These are phyloP conservation scores for Patiria miniata DNA, from an alignment of 35 echinoderm and acorn worm genomes.

Conservation along the genomic window DNA sequence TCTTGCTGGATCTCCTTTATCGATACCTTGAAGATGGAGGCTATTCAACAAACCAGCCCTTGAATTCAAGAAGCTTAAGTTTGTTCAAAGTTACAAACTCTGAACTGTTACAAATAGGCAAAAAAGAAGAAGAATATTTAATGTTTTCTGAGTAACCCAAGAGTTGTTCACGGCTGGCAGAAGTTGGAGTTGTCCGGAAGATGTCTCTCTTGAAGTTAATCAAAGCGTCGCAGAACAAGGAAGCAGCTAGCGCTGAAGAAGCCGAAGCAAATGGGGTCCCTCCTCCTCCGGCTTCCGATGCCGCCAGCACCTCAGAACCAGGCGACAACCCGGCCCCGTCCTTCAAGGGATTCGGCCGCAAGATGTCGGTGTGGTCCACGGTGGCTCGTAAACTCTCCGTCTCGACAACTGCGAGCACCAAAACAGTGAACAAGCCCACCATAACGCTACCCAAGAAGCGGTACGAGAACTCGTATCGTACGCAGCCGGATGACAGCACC, in stretches of 20 bases:
- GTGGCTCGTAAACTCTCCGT: constrained; percentile 49
- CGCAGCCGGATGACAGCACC: constrained; percentile 53
- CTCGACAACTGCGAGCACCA: neutral
- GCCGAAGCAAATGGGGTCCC: neutral
- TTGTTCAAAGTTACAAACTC: too few relatives aligned
- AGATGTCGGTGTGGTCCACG: constrained; percentile 62
- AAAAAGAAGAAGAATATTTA: too few relatives aligned
- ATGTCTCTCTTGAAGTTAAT: constrained; percentile 5
- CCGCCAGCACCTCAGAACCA: neutral
- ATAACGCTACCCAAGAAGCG: constrained; percentile 45
- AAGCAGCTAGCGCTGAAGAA: neutral
- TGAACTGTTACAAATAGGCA: too few relatives aligned
- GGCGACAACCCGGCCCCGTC: neutral
- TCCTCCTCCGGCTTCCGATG: neutral
- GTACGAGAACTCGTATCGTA: constrained; percentile 78
- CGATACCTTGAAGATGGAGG: too few relatives aligned
- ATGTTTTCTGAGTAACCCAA: too few relatives aligned
- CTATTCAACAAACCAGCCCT: too few relatives aligned
- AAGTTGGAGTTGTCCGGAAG: neutral
- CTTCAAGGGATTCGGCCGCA: neutral
- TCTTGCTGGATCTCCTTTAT: too few relatives aligned
- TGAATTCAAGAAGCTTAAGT: too few relatives aligned
- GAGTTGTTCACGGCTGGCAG: too few relatives aligned
- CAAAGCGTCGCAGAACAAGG: neutral
- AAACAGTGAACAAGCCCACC: constrained; percentile 38